A percentile compares a stretch with the other conserved stretches of the same genome.
phyloP scores from a whole-genome alignment of 2,888 invertebrate species.

The Pardosa pseudoannulata region DNA sequence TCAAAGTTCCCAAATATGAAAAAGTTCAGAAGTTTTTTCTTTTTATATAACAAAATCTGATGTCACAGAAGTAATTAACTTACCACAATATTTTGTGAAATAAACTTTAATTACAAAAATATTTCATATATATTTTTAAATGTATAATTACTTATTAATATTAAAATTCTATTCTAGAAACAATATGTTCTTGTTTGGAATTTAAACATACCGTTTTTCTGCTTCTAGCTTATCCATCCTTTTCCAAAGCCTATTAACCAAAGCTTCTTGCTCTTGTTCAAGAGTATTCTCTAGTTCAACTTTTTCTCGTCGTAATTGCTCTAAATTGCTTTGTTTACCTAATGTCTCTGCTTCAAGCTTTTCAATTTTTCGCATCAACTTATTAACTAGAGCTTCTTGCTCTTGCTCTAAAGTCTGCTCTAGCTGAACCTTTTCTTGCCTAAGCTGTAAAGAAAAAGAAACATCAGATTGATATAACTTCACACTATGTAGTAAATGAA shows the following conservation, averaged over 20 bases:
- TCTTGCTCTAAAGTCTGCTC: conserved; percentile 98
- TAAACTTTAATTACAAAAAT: no score
- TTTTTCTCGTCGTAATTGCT: conserved; percentile 91
- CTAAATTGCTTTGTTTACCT: conserved; percentile 82
- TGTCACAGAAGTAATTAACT: no score
- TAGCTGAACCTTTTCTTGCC: conserved; percentile 97
- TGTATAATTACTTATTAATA: no score
- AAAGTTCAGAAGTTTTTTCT: no score
- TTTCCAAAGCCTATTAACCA: conserved; percentile 99
- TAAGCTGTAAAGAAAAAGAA: conserved; percentile 81
- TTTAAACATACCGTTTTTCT: conserved; percentile 70
- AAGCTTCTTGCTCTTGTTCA: conserved; percentile 98
- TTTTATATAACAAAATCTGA: no score
- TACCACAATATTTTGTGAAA: no score
- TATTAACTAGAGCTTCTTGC: conserved; percentile 98
- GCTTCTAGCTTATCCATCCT: conserved; percentile 97
- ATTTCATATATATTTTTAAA: no score
- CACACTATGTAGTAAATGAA: no score
- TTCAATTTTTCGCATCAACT: conserved; percentile 98
- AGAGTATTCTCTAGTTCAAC: conserved; percentile 98
- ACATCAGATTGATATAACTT: no score
- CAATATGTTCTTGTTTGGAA: no score
- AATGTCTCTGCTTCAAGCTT: conserved; percentile 97
- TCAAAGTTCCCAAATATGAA: no score
- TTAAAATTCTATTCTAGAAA: no score